Evolutionary conservation across 2,113 vertebrate species (phyloP).

Genomic region (Galeopterus variegatus): DNA sequence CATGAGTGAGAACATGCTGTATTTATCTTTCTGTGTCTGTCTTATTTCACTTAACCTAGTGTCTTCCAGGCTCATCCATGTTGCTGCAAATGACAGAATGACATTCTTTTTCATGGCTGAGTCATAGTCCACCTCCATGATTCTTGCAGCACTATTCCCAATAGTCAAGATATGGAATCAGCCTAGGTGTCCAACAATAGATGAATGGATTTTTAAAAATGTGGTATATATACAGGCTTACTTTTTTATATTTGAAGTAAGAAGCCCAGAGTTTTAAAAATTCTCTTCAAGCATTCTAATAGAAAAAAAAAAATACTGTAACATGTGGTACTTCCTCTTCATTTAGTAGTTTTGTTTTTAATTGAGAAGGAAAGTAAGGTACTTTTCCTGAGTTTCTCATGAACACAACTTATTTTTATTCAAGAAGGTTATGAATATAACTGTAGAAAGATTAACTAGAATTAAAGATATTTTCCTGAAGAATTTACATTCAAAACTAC

Average conservation of each 20-base stretch:
- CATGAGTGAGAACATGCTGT: too few relatives aligned
- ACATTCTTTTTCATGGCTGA: too few relatives aligned
- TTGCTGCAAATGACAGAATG: too few relatives aligned
- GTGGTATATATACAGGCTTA: too few relatives aligned
- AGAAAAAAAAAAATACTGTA: background rate
- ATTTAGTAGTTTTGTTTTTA: background rate
- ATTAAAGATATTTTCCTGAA: background rate
- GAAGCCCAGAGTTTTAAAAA: background rate
- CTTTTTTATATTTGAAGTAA: constrained; percentile 20
- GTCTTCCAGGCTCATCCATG: too few relatives aligned
- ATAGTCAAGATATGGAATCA: too few relatives aligned
- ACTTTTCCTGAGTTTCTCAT: background rate
- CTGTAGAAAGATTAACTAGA: background rate
- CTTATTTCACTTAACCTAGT: too few relatives aligned
- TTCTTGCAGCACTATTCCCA: too few relatives aligned
- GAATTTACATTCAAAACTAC: background rate
- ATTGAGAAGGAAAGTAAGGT: background rate
- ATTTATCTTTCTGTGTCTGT: too few relatives aligned
- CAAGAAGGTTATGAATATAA: background rate
- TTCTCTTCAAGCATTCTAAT: background rate
- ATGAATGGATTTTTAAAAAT: too few relatives aligned
- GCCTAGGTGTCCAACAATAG: too few relatives aligned
- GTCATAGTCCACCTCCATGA: too few relatives aligned
- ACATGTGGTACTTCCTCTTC: background rate
- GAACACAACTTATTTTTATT: background rate